These are phyloP conservation scores for Cancer borealis DNA, from an alignment of 2,888 invertebrate species.

Conservation along the genomic window DNA sequence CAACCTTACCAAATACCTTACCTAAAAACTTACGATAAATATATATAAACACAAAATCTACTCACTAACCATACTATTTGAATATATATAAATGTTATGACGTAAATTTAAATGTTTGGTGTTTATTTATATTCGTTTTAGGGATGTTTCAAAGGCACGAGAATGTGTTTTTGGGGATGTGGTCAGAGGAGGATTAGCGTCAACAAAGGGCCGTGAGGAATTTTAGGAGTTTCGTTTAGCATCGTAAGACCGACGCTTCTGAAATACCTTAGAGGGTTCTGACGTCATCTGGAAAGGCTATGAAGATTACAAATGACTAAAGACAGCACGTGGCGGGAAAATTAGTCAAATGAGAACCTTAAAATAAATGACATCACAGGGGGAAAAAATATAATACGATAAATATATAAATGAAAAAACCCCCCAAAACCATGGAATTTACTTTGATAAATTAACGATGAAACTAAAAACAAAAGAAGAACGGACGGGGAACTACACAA, in stretches of 20 bases:
- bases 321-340: background rate
- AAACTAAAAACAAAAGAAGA: background rate
- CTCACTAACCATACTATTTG: background rate
- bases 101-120: background rate
- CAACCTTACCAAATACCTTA: background rate
- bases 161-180: background rate
- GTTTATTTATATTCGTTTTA: background rate
- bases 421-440: too few species aligned
- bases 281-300: background rate
- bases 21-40: background rate
- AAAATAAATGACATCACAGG: too few species aligned
- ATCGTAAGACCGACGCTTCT: background rate
- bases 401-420: too few species aligned
- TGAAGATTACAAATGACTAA: background rate
- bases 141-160: background rate
- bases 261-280: background rate
- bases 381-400: too few species aligned
- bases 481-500: background rate
- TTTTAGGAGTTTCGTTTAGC: slow-evolving; percentile 17
- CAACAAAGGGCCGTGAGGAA: background rate
- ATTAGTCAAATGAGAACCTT: too few species aligned
- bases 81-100: background rate
- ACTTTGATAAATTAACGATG: too few species aligned
- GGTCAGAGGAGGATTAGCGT: slow-evolving; percentile 25
- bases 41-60: background rate